Evolutionary conservation across 2,888 invertebrate genomes (phyloP), one percentile per base, ranked within the genome.

Genomic region (Drosophila mercatorum): DNA sequence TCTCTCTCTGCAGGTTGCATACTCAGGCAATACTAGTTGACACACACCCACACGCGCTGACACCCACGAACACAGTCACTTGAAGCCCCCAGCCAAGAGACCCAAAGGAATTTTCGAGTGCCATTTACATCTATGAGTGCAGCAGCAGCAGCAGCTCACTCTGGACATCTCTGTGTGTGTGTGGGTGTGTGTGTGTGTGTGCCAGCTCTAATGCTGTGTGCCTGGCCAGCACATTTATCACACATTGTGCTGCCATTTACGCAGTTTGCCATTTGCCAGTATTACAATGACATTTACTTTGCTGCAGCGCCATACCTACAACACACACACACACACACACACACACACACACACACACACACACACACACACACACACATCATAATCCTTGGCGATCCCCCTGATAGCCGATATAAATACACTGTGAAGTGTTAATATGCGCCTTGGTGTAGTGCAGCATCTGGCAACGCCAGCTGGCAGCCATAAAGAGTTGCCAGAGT

Each of bases 61-160:
- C 31, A 72, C 59, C 52, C 46, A 63, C 43, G 49, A 51, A 80
- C 81, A 80, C 81, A 80, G 73, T 68, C 78, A 70, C 78, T 75
- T 70, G 59, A 65, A 67, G 81, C 34, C 34, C 56, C 56, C 40
- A 57, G 51, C 28, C 68, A 51, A 57, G 59, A 66, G 76, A 83
- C 78, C 89, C 87, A 75, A 86, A 81, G 87, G 87, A 86, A 83
- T 83, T 83, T 78, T 89, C 75, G 72, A 83, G 87, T 80, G 69
- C 88, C 79, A 87, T 81, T 89, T 84, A 84, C 84, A 89, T 84
- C 69, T 75, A 75, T 68, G 66, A 87, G 79, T 81, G 72, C 81
- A 72, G 71, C 78, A 69, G 49, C 28, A 69, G 49, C 28, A 28
- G 28, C 34, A 34, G 34, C 53, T 38, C 51, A 7, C 34, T 51